Evolutionary conservation across 2,888 invertebrate genomes (phyloP), one percentile per base, ranked within the genome.

Genomic region (Dryococelus australis): DNA sequence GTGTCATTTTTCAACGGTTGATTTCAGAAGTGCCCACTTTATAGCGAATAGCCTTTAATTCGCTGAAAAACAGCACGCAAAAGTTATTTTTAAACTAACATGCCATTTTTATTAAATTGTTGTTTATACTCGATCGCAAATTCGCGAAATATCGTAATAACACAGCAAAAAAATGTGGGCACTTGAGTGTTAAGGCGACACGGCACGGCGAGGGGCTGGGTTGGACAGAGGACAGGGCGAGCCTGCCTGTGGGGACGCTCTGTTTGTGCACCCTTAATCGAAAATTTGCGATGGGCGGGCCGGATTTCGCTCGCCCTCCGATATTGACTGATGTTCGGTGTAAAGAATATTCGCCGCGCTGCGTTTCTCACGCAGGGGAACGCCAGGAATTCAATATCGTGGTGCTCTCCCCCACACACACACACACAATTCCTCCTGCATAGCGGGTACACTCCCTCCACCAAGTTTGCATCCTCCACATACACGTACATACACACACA

Each of bases 301-400:
- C 65, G 65, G 65, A 65, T 65, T 65, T 65, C n/a, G 20, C 65
- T 65, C 65, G 65, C 16, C 65, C 20, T 8, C 65, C 65, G 65
- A 65, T 65, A 65, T 65, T 65, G 65, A 65, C 65, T 65, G 65
- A 65, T 65, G 65, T 65, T 65, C 65, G 65, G 65, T 65, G 65
- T 65, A 65, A 65, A 65, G 6, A 65, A 65, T 65, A 65, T 65
- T 65, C n/a, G 24, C 65, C 65, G 65, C n/a, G 65, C 65, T 10
- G 65, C 65, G 65, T 65, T 65, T 65, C 65, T 65, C 65, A 65
- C 65, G 65, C 65, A 65, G 65, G 65, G 65, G 65, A 65, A 65
- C 65, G 65, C 65, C 3, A 65, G 65, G 65, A 65, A 65, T 65
- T 65, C 65, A 65, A 65, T 65, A 65, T 65, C 65, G 65, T 10